Base-by-base conservation (phyloP, 1,140 invertebrate species). In the Potamilus streckersoni region DNA sequence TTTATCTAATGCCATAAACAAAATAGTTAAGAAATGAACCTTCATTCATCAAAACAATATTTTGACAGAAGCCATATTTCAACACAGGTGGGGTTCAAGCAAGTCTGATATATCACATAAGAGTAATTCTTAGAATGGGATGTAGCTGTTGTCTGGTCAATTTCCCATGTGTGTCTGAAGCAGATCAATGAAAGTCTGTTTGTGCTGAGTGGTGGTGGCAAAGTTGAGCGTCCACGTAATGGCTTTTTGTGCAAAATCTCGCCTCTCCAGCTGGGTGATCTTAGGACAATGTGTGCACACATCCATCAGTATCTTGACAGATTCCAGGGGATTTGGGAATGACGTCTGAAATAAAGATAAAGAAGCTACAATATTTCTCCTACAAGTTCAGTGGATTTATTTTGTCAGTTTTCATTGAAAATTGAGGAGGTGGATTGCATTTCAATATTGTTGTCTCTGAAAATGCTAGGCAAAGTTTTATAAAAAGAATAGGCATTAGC, bases 151-250 rank as follows among this genome's bases (percentile, higher is more conserved):
- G 38, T 49, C 5, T 0, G 6, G 38, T 64, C 62, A 77, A 61
- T 27, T 66, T 60, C 72, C 75, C 16, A 77, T 56, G 23, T 77
- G 69, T 38, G 63, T 60, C 49, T 82, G 80, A 63, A 82, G 61
- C 14, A 76, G 64, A 15, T 75, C 73, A 31, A 81, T 76, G 6
- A 79, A 68, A 2, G 70, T 74, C 31, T 80, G 74, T 62, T 80
- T 83, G 64, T 83, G 82, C 69, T 84, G 80, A 19, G 82, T 71
- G 0, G 85, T 85, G n/a, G 85, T 81, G 49, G 86, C 78, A 72
- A 86, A 87, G 60, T 83, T 82, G 27, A 84, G 69, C 1, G 83
- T 81, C 86, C 86, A 87, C 23, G 81, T 79, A 0, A 83, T 71
- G 3, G 85, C 78, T 55, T 80, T 80, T 60, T 86, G 80, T 19